Conservation (phyloP, 2,888 invertebrate species). For the Archips crataeganus region DNA sequence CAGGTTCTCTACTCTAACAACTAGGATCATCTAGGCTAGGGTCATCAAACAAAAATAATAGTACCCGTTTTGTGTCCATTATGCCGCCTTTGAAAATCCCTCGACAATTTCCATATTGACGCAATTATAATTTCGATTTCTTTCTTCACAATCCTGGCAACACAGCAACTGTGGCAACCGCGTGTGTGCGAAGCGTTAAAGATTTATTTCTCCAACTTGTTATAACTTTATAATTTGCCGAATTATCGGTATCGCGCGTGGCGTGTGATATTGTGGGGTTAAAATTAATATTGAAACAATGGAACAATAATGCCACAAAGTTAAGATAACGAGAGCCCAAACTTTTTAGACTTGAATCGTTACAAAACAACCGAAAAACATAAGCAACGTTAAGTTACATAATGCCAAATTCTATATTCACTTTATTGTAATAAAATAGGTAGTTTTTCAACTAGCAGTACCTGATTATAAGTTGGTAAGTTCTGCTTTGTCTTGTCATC, state of each 20-base stretch:
- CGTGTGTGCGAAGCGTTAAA: constrained; percentile 62
- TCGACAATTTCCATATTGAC: neutral
- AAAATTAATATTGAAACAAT: constrained; percentile 36
- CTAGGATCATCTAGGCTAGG: no score
- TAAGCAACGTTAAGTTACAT: neutral
- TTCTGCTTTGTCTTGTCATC: no score
- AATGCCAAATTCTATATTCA: no score
- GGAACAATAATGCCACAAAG: constrained; percentile 11
- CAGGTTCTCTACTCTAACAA: no score
- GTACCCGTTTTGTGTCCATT: no score
- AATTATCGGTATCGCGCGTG: constrained; percentile 52
- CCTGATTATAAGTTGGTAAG: no score
- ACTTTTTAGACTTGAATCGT: neutral
- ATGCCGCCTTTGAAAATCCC: no score
- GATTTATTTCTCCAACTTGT: constrained; percentile 82
- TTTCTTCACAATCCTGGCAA: constrained; percentile 56
- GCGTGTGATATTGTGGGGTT: constrained; percentile 22
- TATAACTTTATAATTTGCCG: constrained; percentile 81
- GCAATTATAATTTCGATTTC: constrained; percentile 26
- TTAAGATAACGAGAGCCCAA: neutral
- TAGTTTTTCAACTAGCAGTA: no score
- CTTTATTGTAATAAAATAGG: no score
- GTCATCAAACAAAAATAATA: no score
- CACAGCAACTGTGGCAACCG: constrained; percentile 56
- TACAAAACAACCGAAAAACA: neutral